A percentile compares a stretch with the other conserved stretches of the same genome.
These are phyloP conservation scores for Harpalus rufipes DNA, from an alignment of 2,888 invertebrate species.

Conservation along the genomic window DNA sequence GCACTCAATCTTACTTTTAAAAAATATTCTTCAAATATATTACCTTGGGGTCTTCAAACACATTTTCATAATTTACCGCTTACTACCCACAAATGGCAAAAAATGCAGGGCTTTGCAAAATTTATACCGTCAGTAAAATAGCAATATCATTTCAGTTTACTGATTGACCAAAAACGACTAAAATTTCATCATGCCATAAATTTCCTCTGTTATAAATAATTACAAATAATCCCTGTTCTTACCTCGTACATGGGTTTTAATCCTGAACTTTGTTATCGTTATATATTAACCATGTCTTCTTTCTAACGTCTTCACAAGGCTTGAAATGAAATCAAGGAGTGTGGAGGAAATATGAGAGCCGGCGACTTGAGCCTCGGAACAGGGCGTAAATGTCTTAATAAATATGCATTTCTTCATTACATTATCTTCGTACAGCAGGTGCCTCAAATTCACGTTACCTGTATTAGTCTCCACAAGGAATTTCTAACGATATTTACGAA, in stretches of 20 bases:
- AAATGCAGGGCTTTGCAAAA: background rate
- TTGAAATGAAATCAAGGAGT: conserved; percentile 4
- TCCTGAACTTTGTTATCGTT: background rate
- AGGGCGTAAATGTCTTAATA: conserved; percentile 60
- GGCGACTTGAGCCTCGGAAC: conserved; percentile 26
- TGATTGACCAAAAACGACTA: too few species aligned
- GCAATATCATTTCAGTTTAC: background rate
- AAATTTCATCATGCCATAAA: background rate
- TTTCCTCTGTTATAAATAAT: background rate
- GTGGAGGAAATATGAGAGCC: conserved; percentile 20
- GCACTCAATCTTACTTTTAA: background rate
- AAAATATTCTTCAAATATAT: background rate
- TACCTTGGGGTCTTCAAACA: background rate
- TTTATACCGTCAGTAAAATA: background rate
- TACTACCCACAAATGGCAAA: background rate
- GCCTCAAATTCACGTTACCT: background rate
- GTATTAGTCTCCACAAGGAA: background rate
- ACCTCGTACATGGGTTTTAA: background rate
- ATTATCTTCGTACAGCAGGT: conserved; percentile 54
- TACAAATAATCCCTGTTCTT: background rate
- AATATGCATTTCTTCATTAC: conserved; percentile 65
- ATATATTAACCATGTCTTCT: background rate
- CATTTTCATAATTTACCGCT: background rate
- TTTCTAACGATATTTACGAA: background rate
- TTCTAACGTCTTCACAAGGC: background rate